Base-by-base conservation (phyloP, 2,113 vertebrate genomes). In the Dissostichus mawsoni region DNA sequence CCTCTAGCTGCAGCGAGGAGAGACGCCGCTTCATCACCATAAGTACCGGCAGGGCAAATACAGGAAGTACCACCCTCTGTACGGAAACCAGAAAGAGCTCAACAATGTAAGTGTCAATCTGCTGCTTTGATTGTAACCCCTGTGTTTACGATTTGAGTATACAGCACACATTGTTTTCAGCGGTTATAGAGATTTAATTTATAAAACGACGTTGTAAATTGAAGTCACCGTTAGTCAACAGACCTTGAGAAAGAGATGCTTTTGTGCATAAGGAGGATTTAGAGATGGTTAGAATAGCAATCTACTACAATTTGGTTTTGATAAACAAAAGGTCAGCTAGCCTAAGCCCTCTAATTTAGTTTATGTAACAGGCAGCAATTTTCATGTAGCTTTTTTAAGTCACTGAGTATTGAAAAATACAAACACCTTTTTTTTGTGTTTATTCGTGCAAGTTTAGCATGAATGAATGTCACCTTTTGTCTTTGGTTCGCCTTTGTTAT, bases 31-130 rank as follows among this genome's bases (percentile, higher is more conserved):
- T 97, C 89, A 95, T 99, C 78, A 72, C 79, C 0, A 97, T 91
- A 99, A 99, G 63, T 99, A 98, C 91, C 94, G 96, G 2, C 96
- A 98, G 84, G 98, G 98, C 70, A 99, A 99, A 82, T 99, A 99
- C 92, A 97, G 98, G 11, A 93, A 94, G 33, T 99, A 97, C 87
- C 98, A 99, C 89, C 95, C 94, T 0, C 95, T 99, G 48, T 99
- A 97, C 0, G 98, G 97, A 33, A 97, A 98, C 93, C 98, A 97
- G 92, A 94, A 74, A 44, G 98, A 98, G 73, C 96, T 99, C 8
- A 80, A 99, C 90, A 97, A 97, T 88, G 98, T 99, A 74, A 94
- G 95, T 78, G 5, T 10, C 0, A 64, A 18, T 3, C 53, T 12
- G 29, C 10, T 51, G 25, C 52, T 66, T 61, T 20, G 2, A 45